Conservation (phyloP, 2,113 vertebrate species). For the Rhodinocichla rosea region DNA sequence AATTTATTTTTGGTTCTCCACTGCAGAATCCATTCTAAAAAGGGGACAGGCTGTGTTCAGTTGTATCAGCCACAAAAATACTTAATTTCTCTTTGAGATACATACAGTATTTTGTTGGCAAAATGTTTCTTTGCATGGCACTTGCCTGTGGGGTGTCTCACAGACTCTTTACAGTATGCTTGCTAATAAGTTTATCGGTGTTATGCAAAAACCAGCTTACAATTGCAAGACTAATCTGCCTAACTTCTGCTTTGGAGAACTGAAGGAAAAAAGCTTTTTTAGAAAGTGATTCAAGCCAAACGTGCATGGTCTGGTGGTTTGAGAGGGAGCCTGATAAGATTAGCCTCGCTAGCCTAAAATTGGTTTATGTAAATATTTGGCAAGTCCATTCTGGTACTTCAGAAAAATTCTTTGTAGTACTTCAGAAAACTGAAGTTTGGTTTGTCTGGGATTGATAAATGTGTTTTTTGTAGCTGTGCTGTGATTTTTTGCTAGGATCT, state of each 20-base stretch:
- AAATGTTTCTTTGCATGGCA: neutral
- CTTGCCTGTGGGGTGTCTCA: neutral
- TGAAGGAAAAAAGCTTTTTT: neutral
- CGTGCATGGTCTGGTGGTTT: neutral
- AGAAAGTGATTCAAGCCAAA: neutral
- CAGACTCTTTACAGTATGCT: neutral
- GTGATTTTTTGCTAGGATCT: neutral
- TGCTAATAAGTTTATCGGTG: neutral
- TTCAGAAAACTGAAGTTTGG: neutral
- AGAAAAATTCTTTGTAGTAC: neutral
- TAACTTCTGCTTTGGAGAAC: neutral
- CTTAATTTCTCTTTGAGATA: neutral
- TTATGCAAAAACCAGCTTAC: neutral
- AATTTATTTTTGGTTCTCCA: neutral
- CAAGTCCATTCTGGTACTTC: neutral
- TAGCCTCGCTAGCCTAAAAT: neutral
- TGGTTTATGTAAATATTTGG: neutral
- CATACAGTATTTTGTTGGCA: neutral
- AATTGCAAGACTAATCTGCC: neutral
- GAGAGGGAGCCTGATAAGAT: constrained; percentile 8
- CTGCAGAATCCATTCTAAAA: neutral
- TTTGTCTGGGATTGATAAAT: neutral
- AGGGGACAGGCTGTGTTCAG: neutral
- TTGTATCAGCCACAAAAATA: neutral
- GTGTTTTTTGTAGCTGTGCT: neutral